Percentiles rank a stretch among this genome's conserved stretches.
Conservation (phyloP, 2,113 vertebrate genomes). For the Pluvialis apricaria region DNA sequence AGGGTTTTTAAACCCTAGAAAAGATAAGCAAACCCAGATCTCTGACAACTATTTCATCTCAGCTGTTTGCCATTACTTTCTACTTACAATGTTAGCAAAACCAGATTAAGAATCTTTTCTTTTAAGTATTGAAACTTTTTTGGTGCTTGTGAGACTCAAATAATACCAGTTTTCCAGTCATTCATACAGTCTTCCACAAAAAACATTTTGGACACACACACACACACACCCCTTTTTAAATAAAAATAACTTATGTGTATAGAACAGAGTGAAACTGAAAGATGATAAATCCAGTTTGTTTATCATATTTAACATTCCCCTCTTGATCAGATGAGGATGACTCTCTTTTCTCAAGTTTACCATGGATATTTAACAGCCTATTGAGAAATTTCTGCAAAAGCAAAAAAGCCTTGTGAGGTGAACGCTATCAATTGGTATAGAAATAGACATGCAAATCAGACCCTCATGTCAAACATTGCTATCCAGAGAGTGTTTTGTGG, state of each 20-base stretch:
- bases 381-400: too few relatives aligned
- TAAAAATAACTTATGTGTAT: neutral
- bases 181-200: neutral
- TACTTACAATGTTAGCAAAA: neutral
- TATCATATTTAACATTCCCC: neutral
- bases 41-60: neutral
- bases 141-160: neutral
- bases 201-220: neutral
- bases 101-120: neutral
- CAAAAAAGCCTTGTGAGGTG: too few relatives aligned
- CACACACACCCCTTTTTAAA: accelerated
- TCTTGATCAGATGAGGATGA: neutral
- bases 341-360: too few relatives aligned
- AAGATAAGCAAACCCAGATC: neutral
- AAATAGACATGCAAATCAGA: too few relatives aligned
- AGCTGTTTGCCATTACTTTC: neutral
- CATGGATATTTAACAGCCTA: too few relatives aligned
- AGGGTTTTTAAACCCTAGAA: neutral
- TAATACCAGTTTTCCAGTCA: neutral
- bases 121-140: neutral
- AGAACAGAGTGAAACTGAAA: neutral
- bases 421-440: too few relatives aligned
- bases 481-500: too few relatives aligned
- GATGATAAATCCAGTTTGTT: neutral
- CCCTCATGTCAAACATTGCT: too few relatives aligned